These are phyloP conservation scores for Avahi laniger DNA, from an alignment of 2,797 vertebrate genomes.

Conservation along the genomic window DNA sequence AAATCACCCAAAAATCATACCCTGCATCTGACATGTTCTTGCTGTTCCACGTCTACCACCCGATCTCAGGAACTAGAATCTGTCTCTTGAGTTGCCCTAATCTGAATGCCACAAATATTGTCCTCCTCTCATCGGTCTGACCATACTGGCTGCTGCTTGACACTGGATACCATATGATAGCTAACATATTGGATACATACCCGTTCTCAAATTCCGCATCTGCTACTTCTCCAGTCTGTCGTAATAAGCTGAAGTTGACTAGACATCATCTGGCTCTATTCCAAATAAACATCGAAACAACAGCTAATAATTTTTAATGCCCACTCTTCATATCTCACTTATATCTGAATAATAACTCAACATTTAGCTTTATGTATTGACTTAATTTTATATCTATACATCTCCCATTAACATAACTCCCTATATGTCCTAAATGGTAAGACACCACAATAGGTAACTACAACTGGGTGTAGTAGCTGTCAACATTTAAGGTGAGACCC, in stretches of 20 bases:
- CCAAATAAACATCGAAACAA: conserved; percentile 29
- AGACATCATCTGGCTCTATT: neutral
- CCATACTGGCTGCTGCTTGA: neutral
- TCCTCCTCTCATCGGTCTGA: neutral
- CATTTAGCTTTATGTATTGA: neutral
- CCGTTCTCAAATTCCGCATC: conserved; percentile 17
- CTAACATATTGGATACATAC: neutral
- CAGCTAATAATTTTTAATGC: neutral
- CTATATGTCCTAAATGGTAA: neutral
- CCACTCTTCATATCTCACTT: conserved; percentile 4
- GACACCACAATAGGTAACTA: neutral
- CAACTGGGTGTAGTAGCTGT: neutral
- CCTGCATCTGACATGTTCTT: neutral
- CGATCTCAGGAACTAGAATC: conserved; percentile 20
- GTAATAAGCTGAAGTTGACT: neutral
- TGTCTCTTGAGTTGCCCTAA: conserved; percentile 3
- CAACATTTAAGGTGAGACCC: conserved; percentile 29
- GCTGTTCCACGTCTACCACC: neutral
- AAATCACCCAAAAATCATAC: neutral
- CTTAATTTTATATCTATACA: neutral
- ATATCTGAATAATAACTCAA: conserved; percentile 19
- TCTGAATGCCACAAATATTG: neutral
- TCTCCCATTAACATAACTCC: neutral
- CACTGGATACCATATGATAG: neutral
- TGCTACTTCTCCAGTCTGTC: conserved; percentile 20